These are phyloP conservation scores for Watsonalla binaria DNA, from an alignment of 2,888 invertebrate genomes.

Conservation along the genomic window DNA sequence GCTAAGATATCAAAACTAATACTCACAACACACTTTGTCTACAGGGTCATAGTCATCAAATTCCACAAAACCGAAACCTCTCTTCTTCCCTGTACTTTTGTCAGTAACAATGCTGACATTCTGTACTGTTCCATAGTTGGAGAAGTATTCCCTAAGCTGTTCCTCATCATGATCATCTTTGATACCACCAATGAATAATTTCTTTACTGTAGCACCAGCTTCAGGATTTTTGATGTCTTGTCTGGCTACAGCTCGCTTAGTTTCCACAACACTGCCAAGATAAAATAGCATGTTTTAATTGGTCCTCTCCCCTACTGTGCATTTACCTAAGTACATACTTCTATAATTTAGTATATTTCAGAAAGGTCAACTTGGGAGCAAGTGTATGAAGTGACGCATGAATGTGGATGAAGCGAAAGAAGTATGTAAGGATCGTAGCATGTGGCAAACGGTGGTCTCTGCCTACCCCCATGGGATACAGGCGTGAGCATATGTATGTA, in stretches of 20 bases:
- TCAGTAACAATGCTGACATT: slow-evolving; percentile 94
- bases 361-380: too few relatives aligned
- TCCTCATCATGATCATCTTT: slow-evolving; percentile 97
- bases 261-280: slow-evolving; percentile 90
- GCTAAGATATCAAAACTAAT: slow-evolving; percentile 11
- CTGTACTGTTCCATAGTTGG: slow-evolving; percentile 89
- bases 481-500: too few relatives aligned
- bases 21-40: slow-evolving; percentile 96
- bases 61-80: slow-evolving; percentile 98
- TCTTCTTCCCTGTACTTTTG: slow-evolving; percentile 94
- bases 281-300: background rate
- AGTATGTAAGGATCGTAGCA: too few relatives aligned
- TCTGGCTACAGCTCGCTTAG: slow-evolving; percentile 97
- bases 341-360: too few relatives aligned
- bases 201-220: slow-evolving; percentile 95
- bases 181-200: slow-evolving; percentile 95
- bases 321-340: too few relatives aligned
- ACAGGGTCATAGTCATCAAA: slow-evolving; percentile 98
- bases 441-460: too few relatives aligned
- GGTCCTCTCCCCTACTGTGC: too few relatives aligned
- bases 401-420: too few relatives aligned
- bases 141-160: slow-evolving; percentile 90
- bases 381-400: too few relatives aligned
- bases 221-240: slow-evolving; percentile 95
- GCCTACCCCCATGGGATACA: too few relatives aligned